These are phyloP conservation scores for Euwallacea similis DNA, from an alignment of 1,140 invertebrate genomes.

Conservation along the genomic window DNA sequence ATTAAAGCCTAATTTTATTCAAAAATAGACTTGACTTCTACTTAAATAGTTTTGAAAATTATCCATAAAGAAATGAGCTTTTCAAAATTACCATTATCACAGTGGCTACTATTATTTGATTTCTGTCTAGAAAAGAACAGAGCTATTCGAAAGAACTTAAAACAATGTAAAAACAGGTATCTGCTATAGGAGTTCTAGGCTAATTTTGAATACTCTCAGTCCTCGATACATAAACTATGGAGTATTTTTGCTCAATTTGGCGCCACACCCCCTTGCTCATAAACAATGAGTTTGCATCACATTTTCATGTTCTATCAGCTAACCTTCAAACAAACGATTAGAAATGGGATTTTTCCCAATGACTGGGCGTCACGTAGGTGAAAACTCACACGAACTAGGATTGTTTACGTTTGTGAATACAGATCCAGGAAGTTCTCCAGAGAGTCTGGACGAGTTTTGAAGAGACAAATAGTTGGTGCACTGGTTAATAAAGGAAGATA, in stretches of 20 bases:
- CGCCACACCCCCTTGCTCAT: slow-evolving; percentile 38
- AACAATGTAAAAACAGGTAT: too few relatives aligned
- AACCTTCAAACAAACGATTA: slow-evolving; percentile 27
- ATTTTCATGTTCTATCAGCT: slow-evolving; percentile 18
- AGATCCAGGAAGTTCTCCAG: neutral
- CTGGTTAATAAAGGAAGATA: slow-evolving; percentile 7
- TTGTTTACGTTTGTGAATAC: slow-evolving; percentile 24
- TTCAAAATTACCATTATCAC: too few relatives aligned
- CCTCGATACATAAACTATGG: neutral
- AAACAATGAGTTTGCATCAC: slow-evolving; percentile 34
- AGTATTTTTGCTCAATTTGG: slow-evolving; percentile 4
- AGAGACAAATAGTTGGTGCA: neutral
- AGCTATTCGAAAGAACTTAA: too few relatives aligned
- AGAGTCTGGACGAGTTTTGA: neutral
- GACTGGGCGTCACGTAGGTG: slow-evolving; percentile 24
- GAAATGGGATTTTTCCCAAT: slow-evolving; percentile 14
- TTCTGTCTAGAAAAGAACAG: too few relatives aligned
- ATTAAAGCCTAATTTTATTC: too few relatives aligned
- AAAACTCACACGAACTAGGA: slow-evolving; percentile 16
- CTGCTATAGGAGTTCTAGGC: too few relatives aligned
- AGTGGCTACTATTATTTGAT: too few relatives aligned
- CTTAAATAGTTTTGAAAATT: too few relatives aligned
- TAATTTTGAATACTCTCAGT: too few relatives aligned
- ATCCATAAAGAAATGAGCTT: too few relatives aligned
- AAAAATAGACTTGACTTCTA: too few relatives aligned